A percentile compares a stretch with the other conserved stretches of the same genome.
These are phyloP conservation scores for Bostrychus sinensis DNA, from an alignment of 2,113 vertebrate species.

Conservation along the genomic window DNA sequence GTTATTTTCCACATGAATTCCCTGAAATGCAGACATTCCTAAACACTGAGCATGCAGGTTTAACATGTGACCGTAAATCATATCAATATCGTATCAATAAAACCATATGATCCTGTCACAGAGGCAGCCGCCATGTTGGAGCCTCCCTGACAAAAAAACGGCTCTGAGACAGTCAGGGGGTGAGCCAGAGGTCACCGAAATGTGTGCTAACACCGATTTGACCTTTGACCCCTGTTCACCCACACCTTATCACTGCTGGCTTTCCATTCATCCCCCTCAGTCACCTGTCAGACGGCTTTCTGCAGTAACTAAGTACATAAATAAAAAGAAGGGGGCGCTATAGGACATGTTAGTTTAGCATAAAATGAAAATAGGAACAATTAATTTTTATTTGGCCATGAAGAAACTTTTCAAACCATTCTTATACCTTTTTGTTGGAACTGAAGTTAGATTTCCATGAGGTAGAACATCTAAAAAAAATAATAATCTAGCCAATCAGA, in stretches of 20 bases:
- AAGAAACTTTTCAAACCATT: too few species aligned
- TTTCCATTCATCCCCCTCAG: background rate
- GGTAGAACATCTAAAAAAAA: too few species aligned
- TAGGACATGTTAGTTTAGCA: too few species aligned
- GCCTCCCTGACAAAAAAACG: too few species aligned
- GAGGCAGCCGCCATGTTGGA: background rate
- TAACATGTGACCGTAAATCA: slow-evolving; percentile 39
- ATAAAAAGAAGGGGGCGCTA: too few species aligned
- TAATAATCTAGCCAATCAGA: too few species aligned
- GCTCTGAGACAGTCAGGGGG: slow-evolving; percentile 39
- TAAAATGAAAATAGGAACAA: too few species aligned
- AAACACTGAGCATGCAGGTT: slow-evolving; percentile 38
- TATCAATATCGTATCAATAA: slow-evolving; percentile 57
- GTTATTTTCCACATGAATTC: slow-evolving; percentile 1
- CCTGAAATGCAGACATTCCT: slow-evolving; percentile 27
- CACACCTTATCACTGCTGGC: slow-evolving; percentile 27
- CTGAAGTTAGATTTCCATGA: too few species aligned
- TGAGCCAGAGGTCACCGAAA: slow-evolving; percentile 61
- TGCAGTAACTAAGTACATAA: too few species aligned
- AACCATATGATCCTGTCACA: background rate
- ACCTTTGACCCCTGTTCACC: slow-evolving; percentile 52
- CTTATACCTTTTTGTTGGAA: too few species aligned
- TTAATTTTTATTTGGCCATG: too few species aligned
- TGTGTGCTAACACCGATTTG: slow-evolving; percentile 53
- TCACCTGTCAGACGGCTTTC: too few species aligned